A percentile compares a stretch with the other conserved stretches of the same genome.
phyloP scores from a whole-genome alignment of 2,888 invertebrate species.

The Mimumesa dahlbomi region DNA sequence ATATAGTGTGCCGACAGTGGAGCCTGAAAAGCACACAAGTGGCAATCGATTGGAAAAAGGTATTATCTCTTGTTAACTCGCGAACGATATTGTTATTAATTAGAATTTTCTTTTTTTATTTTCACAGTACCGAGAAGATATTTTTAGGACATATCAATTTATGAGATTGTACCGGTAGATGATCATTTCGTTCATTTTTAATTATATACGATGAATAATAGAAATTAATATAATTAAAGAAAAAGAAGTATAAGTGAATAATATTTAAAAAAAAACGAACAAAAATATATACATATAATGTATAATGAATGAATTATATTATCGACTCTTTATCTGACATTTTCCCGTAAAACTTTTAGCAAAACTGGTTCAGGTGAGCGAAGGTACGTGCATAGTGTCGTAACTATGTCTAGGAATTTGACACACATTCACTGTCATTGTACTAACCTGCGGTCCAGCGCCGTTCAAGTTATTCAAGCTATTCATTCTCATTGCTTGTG shows the following conservation, averaged over 20 bases:
- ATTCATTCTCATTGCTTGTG: conserved; percentile 81
- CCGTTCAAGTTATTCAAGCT: conserved; percentile 81
- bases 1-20: conserved; percentile 78
- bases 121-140: no score
- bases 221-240: no score
- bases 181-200: no score
- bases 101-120: no score
- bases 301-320: no score
- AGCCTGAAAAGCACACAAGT: conserved; percentile 66
- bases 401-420: conserved; percentile 59
- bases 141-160: no score
- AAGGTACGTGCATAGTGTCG: conserved; percentile 38
- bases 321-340: conserved; percentile 1
- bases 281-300: no score
- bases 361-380: conserved; percentile 45
- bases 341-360: conserved; percentile 3
- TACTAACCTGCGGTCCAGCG: conserved; percentile 82
- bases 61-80: not conserved
- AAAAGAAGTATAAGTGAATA: no score
- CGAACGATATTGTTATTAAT: not conserved
- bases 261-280: no score
- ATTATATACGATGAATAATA: no score
- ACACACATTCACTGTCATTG: conserved; percentile 57
- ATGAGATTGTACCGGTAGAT: no score
- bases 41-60: not conserved